phyloP scores from a whole-genome alignment of 1,140 invertebrate species.

The Panagrolaimus sp. region DNA sequence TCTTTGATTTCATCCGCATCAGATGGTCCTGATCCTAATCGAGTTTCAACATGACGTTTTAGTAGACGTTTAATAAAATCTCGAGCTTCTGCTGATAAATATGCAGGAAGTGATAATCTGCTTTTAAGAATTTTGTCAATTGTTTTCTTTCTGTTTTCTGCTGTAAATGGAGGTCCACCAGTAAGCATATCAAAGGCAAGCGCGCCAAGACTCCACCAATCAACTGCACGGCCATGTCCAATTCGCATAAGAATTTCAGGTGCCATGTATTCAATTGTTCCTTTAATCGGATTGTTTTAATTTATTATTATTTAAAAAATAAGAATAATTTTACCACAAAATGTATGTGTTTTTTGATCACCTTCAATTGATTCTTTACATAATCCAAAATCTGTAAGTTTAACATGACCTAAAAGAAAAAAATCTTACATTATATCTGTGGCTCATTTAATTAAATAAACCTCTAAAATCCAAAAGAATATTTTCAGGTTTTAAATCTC shows the following conservation, averaged over 20 bases:
- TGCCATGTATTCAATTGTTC: constrained; percentile 49
- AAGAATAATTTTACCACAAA: constrained; percentile 77
- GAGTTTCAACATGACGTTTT: constrained; percentile 68
- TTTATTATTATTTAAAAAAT: background rate
- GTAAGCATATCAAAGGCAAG: constrained; percentile 97
- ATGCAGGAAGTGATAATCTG: constrained; percentile 84
- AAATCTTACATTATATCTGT: too few species aligned
- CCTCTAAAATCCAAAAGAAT: constrained; percentile 67
- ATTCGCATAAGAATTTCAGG: constrained; percentile 87
- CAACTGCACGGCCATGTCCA: constrained; percentile 94
- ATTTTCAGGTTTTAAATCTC: constrained; percentile 96
- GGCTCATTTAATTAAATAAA: constrained; percentile 24
- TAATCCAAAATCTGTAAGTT: constrained; percentile 95
- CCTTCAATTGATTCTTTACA: constrained; percentile 97
- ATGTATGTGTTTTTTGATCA: constrained; percentile 90
- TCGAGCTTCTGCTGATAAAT: constrained; percentile 85
- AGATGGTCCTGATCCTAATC: constrained; percentile 73
- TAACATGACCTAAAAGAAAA: constrained; percentile 76
- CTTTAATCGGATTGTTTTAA: background rate
- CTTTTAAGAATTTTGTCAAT: constrained; percentile 97
- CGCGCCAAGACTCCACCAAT: constrained; percentile 99
- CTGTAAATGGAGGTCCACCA: constrained; percentile 87
- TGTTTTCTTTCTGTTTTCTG: constrained; percentile 90
- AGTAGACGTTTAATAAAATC: constrained; percentile 75
- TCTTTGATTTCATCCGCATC: constrained; percentile 79